A percentile compares a stretch with the other conserved stretches of the same genome.
Evolutionary conservation across 53 echinoderm and acorn worm species (phyloP).

Genomic region (Temnopleurus reevesii): DNA sequence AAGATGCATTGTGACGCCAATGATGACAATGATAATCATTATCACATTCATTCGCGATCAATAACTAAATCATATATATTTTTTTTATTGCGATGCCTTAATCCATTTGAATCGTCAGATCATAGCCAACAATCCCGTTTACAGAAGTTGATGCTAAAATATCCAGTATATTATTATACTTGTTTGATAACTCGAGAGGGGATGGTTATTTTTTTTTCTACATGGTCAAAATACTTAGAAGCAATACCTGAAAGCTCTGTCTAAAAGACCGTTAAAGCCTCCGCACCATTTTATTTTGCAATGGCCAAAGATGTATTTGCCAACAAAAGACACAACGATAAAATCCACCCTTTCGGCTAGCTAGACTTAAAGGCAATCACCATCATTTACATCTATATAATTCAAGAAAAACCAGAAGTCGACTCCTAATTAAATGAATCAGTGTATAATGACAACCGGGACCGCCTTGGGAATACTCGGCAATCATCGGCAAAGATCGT

Average conservation of each 20-base stretch:
- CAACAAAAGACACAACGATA: not conserved
- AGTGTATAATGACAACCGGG: slow-evolving; percentile 42
- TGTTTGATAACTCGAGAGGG: too few relatives aligned
- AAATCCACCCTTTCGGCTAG: not conserved
- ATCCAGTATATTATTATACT: too few relatives aligned
- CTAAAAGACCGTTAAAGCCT: too few relatives aligned
- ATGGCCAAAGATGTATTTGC: not conserved
- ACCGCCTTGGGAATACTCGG: slow-evolving; percentile 38
- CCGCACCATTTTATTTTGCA: not conserved
- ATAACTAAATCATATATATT: not conserved
- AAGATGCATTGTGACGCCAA: not conserved
- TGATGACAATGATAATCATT: slow-evolving; percentile 1
- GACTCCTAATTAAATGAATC: slow-evolving; percentile 57
- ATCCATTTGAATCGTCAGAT: too few relatives aligned
- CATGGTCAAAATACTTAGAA: too few relatives aligned
- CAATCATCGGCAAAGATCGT: slow-evolving; percentile 42
- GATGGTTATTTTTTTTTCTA: too few relatives aligned
- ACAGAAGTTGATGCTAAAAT: too few relatives aligned
- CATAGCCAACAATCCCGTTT: too few relatives aligned
- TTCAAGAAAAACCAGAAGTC: slow-evolving; percentile 14
- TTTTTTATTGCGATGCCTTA: too few relatives aligned
- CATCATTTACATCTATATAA: slow-evolving; percentile 43
- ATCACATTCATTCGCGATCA: not conserved
- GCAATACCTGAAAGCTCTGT: too few relatives aligned
- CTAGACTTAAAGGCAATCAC: slow-evolving; percentile 13